Conservation (phyloP, 1,140 invertebrate species). For the Arion vulgaris region DNA sequence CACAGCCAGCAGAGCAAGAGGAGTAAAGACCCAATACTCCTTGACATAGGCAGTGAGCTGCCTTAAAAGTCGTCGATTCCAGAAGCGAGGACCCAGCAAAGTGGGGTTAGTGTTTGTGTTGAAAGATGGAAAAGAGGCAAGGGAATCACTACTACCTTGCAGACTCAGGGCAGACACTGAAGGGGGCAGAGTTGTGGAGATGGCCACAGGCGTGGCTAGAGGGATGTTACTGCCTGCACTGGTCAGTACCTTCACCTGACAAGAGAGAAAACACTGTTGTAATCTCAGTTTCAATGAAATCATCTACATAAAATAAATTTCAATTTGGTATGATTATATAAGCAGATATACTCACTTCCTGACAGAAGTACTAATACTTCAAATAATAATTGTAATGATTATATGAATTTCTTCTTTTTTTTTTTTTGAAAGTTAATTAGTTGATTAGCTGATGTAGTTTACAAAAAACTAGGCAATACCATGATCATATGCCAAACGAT, state of each 20-base stretch:
- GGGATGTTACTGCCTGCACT: conserved; percentile 73
- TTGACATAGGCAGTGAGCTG: conserved; percentile 53
- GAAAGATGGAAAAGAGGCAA: conserved; percentile 50
- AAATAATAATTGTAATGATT: too few species aligned
- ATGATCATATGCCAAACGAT: too few species aligned
- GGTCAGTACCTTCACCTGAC: conserved; percentile 79
- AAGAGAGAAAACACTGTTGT: background rate
- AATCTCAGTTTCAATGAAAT: background rate
- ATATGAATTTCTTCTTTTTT: too few species aligned
- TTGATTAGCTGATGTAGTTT: too few species aligned
- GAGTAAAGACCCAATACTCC: conserved; percentile 50
- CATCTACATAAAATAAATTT: too few species aligned
- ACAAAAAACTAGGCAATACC: too few species aligned
- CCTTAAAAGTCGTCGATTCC: conserved; percentile 52
- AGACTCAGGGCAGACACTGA: conserved; percentile 75
- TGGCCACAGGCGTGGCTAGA: conserved; percentile 76
- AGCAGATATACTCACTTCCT: background rate
- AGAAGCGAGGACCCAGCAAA: conserved; percentile 27
- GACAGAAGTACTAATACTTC: too few species aligned
- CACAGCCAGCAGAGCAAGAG: conserved; percentile 38
- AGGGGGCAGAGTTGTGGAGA: conserved; percentile 78
- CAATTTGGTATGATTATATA: background rate
- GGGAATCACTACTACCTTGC: conserved; percentile 62
- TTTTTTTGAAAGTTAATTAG: too few species aligned
- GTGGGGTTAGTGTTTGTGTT: conserved; percentile 40